phyloP scores from a whole-genome alignment of 2,113 vertebrate genomes.

The Neogale vison region DNA sequence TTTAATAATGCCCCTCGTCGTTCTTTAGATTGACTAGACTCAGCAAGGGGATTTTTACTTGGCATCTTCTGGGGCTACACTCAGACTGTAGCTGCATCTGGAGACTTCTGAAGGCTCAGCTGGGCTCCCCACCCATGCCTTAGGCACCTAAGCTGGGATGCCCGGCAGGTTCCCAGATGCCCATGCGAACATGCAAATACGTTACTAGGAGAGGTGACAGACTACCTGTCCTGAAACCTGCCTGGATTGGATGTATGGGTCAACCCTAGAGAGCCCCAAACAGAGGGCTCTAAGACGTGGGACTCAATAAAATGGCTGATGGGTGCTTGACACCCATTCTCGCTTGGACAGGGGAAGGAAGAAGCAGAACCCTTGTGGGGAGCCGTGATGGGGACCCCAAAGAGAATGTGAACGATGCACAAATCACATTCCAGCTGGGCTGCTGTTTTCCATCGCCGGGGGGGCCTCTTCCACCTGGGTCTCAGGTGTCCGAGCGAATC shows the following conservation, averaged over 20 bases:
- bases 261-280: background rate
- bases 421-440: rapidly evolving
- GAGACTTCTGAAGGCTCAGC: background rate
- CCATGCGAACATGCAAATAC: rapidly evolving
- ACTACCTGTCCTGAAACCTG: background rate
- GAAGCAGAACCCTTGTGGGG: no score
- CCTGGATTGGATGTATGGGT: background rate
- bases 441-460: rapidly evolving
- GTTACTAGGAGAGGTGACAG: background rate
- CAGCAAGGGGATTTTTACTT: background rate
- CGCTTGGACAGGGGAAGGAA: background rate
- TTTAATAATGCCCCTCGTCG: rapidly evolving
- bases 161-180: no score
- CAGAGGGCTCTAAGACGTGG: background rate
- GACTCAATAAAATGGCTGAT: background rate
- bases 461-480: background rate
- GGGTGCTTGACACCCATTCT: background rate
- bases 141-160: rapidly evolving
- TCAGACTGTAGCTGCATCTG: background rate
- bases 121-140: background rate
- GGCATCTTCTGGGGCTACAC: rapidly evolving
- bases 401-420: background rate
- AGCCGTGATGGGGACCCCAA: no score
- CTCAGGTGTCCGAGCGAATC: no score
- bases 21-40: rapidly evolving